These are phyloP conservation scores for Drosophila truncata DNA, from an alignment of 1,140 invertebrate species.

Conservation along the genomic window DNA sequence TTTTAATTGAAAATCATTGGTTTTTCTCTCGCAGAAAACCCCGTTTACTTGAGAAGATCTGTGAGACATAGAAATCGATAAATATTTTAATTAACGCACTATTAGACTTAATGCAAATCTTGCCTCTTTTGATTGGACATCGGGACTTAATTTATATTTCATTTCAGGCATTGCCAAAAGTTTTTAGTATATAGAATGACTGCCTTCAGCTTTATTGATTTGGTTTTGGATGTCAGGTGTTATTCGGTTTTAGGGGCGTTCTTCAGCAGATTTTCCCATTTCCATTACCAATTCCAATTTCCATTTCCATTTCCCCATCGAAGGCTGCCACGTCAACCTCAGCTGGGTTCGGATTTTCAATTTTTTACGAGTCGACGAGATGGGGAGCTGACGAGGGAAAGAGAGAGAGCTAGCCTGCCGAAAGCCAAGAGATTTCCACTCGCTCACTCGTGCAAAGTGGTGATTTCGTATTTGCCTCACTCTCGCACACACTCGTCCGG, in stretches of 20 bases:
- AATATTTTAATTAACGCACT: background rate
- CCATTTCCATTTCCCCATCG: slow-evolving; percentile 8
- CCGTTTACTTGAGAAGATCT: background rate
- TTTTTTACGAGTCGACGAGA: slow-evolving; percentile 20
- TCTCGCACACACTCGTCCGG: slow-evolving; percentile 28
- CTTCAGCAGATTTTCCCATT: slow-evolving; percentile 20
- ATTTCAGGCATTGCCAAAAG: background rate
- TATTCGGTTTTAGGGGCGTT: slow-evolving; percentile 13
- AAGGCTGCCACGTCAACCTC: slow-evolving; percentile 39
- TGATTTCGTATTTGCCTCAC: slow-evolving; percentile 75
- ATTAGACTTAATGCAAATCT: background rate
- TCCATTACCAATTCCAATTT: slow-evolving; percentile 8
- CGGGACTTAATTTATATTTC: slow-evolving; percentile 1
- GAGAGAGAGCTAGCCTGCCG: slow-evolving; percentile 47
- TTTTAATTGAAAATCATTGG: background rate
- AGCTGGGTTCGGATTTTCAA: slow-evolving; percentile 51
- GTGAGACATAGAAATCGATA: background rate
- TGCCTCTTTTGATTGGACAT: background rate
- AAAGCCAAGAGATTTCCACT: slow-evolving; percentile 75
- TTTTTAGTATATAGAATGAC: slow-evolving; percentile 10
- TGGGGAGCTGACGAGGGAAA: slow-evolving; percentile 53
- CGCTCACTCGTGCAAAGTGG: slow-evolving; percentile 67
- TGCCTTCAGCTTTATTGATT: slow-evolving; percentile 18
- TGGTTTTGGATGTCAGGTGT: slow-evolving; percentile 16
- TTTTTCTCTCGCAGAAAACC: background rate